A percentile compares a stretch with the other conserved stretches of the same genome.
phyloP scores from a whole-genome alignment of 2,113 vertebrate genomes.

The Fulmarus glacialis region DNA sequence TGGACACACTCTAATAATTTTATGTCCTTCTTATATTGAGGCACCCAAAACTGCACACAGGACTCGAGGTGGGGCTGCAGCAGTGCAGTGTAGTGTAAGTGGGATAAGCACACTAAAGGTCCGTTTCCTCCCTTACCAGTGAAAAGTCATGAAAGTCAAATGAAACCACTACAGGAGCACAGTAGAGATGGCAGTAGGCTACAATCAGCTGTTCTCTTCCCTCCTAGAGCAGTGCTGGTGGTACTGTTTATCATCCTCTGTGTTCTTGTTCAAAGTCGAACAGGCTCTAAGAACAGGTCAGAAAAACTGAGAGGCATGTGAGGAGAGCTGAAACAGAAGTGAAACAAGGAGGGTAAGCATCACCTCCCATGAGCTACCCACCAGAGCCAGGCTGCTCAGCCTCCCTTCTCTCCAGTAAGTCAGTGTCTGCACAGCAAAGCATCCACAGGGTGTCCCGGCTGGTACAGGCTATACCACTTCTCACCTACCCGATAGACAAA shows the following conservation, averaged over 20 bases:
- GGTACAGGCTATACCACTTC: background rate
- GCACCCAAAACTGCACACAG: too few species aligned
- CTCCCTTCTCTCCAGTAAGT: fast-evolving
- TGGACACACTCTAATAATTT: background rate
- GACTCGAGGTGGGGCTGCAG: background rate
- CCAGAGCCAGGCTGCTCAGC: background rate
- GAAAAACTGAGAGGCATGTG: background rate
- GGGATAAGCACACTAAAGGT: background rate
- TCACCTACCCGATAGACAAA: fast-evolving
- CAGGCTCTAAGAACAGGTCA: background rate
- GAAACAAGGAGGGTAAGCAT: background rate
- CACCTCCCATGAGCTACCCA: fast-evolving
- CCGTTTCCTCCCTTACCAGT: background rate
- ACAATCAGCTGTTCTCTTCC: background rate
- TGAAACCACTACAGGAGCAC: background rate
- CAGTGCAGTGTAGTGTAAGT: too few species aligned
- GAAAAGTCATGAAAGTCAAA: background rate
- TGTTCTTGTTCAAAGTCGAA: background rate
- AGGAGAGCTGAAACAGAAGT: background rate
- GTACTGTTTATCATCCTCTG: background rate
- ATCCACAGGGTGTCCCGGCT: fast-evolving
- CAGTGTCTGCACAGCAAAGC: fast-evolving
- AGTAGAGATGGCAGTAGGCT: background rate
- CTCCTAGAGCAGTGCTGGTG: background rate
- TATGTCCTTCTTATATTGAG: background rate